Evolutionary conservation across 2,113 vertebrate genomes (phyloP).

Genomic region (Gambusia affinis): DNA sequence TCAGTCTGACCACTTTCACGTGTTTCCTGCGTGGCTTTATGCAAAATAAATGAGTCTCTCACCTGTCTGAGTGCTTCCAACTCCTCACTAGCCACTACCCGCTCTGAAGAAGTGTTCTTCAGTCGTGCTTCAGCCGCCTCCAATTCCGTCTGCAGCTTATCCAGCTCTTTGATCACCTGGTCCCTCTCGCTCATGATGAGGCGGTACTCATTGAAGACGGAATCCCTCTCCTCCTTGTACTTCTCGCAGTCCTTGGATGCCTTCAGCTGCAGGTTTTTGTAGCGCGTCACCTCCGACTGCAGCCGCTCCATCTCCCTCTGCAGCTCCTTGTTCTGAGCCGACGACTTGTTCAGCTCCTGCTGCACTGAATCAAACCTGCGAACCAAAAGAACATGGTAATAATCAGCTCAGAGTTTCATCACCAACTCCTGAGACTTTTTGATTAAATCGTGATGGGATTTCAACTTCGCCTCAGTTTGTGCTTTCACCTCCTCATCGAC

Average conservation of each 20-base stretch:
- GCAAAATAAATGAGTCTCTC: not conserved
- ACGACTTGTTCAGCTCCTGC: conserved; percentile 91
- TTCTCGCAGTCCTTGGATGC: conserved; percentile 93
- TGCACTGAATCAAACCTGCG: conserved; percentile 92
- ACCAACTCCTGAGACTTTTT: not conserved
- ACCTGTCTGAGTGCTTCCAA: conserved; percentile 97
- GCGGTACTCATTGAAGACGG: conserved; percentile 96
- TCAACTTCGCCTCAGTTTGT: not conserved
- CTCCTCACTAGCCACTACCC: conserved; percentile 93
- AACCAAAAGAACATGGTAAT: not conserved
- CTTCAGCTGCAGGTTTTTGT: conserved; percentile 93
- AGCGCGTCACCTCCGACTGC: conserved; percentile 92
- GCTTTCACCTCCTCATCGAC: conserved; percentile 89
- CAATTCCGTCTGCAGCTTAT: conserved; percentile 95
- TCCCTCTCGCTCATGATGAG: conserved; percentile 98
- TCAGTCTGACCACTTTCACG: no score
- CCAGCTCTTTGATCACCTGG: conserved; percentile 98
- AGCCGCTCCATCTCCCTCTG: conserved; percentile 97
- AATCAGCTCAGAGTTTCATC: not conserved
- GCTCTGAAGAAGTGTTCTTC: conserved; percentile 94
- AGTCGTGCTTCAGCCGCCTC: conserved; percentile 93
- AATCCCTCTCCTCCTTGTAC: conserved; percentile 96
- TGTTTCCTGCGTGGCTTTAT: no score
- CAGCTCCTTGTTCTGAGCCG: conserved; percentile 94
- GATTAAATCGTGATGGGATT: not conserved